Evolutionary conservation across 2,113 vertebrate species (phyloP), one percentile per base, ranked within the genome.

Genomic region (Hipposideros armiger): DNA sequence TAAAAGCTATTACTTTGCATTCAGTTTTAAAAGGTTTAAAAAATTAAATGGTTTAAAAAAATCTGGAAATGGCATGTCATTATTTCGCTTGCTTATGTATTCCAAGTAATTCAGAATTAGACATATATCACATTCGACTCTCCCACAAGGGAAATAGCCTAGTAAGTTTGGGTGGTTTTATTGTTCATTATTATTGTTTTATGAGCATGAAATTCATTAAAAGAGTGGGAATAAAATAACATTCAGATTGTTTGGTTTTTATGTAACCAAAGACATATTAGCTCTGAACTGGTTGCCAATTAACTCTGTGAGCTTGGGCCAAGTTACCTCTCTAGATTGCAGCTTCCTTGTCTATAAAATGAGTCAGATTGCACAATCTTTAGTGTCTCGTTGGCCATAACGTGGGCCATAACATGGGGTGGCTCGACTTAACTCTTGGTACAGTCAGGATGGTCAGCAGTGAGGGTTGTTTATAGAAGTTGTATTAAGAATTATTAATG

Each of bases 31-130:
- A 64, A 81, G 52, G 16, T 80, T 86, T 70, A 70, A 87, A 95
- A 28, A 88, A 83, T 20, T 11, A 66, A 89, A 3, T 89, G 50
- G 32, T 78, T 50, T 11, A 80, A 87, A 89, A 28, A 78, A 96
- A 91, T 82, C 13, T 62, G 10, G 96, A 87, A 90, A 50, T 17
- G 28, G 0, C 4, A 30, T n/a, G 8, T n/a, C 47, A 88, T 62
- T 84, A 86, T 92, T 95, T 95, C 5, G 70, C 87, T 92, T 95
- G 72, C 36, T 95, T 94, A 90, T 24, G 58, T 73, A 85, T 85
- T 73, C 15, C 3, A 90, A 96, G 73, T 69, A 64, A 72, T 45
- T 82, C 88, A 62, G n/a, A 74, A 78, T 90, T 74, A 89, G 28
- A 86, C 90, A 82, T 62, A 72, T 28, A 20, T 69, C 42, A 87